These are phyloP conservation scores for Frankliniella fusca DNA, from an alignment of 2,888 invertebrate species.

Conservation along the genomic window DNA sequence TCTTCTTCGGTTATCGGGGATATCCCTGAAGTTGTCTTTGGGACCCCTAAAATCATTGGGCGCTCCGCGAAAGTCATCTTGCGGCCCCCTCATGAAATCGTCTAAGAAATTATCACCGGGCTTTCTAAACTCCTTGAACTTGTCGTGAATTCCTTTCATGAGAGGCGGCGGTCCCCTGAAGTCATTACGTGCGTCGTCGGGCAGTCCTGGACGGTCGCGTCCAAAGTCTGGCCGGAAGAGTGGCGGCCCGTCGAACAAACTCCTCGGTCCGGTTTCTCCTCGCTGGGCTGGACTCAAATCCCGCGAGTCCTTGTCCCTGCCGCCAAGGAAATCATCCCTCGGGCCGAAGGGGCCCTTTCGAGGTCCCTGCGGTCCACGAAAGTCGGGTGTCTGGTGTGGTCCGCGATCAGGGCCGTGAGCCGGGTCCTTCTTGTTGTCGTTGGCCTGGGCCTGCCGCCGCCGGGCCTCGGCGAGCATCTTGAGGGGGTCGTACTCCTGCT, in stretches of 20 bases:
- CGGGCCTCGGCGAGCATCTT: slow-evolving; percentile 28
- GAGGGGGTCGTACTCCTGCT: slow-evolving; percentile 22
- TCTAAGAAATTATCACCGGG: background rate
- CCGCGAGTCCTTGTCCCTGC: background rate
- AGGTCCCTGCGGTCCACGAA: background rate
- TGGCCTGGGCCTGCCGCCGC: background rate
- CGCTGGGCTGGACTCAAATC: too few species aligned
- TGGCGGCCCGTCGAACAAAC: background rate
- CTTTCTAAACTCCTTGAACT: background rate
- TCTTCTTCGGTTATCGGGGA: background rate
- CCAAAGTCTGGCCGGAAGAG: background rate
- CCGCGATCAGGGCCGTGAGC: background rate
- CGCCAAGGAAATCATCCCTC: slow-evolving; percentile 28
- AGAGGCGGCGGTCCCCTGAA: background rate
- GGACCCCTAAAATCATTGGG: background rate
- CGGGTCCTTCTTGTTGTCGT: slow-evolving; percentile 23
- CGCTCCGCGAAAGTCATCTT: background rate
- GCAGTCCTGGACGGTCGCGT: background rate
- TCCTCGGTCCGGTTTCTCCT: too few species aligned
- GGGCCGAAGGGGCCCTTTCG: background rate
- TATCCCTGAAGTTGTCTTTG: background rate
- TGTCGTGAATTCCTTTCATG: background rate
- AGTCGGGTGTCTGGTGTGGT: background rate
- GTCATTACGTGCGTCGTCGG: background rate
- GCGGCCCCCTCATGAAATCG: background rate